phyloP scores from a whole-genome alignment of 2,113 vertebrate genomes.

The Vidua macroura region DNA sequence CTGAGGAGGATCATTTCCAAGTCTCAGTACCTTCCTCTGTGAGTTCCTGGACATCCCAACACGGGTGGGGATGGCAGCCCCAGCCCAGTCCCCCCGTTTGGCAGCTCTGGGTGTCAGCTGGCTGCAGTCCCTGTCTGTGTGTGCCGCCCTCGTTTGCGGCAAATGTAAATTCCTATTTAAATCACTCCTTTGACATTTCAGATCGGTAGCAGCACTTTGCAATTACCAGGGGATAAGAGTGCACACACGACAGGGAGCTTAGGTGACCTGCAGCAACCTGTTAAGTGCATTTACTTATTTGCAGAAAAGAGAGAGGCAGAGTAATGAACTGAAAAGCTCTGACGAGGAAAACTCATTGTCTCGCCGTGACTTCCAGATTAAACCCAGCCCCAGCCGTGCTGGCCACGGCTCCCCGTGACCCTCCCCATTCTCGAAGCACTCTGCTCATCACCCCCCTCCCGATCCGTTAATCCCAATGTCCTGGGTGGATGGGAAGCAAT shows the following conservation, averaged over 20 bases:
- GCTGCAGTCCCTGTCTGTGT: neutral
- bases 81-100: neutral
- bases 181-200: constrained; percentile 37
- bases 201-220: constrained; percentile 11
- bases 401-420: neutral
- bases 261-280: constrained; percentile 32
- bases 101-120: neutral
- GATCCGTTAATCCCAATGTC: neutral
- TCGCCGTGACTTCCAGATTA: neutral
- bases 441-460: neutral
- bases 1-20: neutral
- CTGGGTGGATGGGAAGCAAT: neutral
- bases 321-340: constrained; percentile 31
- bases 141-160: neutral
- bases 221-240: constrained; percentile 5
- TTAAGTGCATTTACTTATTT: constrained; percentile 44
- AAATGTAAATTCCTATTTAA: constrained; percentile 18
- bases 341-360: neutral
- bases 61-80: accelerated
- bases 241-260: constrained; percentile 14
- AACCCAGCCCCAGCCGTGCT: neutral
- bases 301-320: constrained; percentile 14
- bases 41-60: neutral
- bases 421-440: accelerated
- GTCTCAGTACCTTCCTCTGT: neutral